Conservation (phyloP, 2,113 vertebrate species). For the Pheucticus melanocephalus region DNA sequence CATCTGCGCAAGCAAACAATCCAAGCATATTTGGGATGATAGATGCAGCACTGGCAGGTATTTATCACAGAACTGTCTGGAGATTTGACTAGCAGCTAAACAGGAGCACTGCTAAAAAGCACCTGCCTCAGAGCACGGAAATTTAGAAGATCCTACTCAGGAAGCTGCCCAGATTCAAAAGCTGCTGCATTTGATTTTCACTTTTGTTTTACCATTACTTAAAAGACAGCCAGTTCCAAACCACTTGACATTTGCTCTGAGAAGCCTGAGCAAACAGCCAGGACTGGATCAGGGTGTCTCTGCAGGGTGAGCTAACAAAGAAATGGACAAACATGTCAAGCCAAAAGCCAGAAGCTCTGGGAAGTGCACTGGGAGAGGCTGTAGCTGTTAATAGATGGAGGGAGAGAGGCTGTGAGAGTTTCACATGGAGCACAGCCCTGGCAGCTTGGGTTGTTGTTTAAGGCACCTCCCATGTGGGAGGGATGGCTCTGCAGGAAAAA, state of each 20-base stretch:
- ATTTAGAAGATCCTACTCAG: neutral
- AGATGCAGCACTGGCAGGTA: neutral
- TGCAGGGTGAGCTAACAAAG: neutral
- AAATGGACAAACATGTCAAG: neutral
- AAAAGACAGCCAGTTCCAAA: neutral
- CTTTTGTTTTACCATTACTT: neutral
- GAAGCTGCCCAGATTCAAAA: neutral
- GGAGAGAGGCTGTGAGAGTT: neutral
- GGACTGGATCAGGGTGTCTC: neutral
- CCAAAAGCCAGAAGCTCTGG: neutral
- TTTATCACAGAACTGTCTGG: neutral
- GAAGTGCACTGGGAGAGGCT: neutral
- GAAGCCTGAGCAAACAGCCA: slow-evolving; percentile 23
- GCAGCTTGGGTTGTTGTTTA: neutral
- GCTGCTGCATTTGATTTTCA: neutral
- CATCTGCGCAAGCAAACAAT: neutral
- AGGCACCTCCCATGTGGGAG: neutral
- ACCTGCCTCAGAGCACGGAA: neutral
- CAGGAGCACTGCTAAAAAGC: neutral
- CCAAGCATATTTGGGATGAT: neutral
- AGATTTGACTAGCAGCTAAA: neutral
- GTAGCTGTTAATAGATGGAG: neutral
- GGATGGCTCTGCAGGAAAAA: neutral
- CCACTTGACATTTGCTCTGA: neutral
- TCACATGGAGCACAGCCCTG: rapidly evolving